A percentile compares a stretch with the other conserved stretches of the same genome.
Conservation (phyloP, 2,113 vertebrate species). For the Hymenochirus boettgeri region DNA sequence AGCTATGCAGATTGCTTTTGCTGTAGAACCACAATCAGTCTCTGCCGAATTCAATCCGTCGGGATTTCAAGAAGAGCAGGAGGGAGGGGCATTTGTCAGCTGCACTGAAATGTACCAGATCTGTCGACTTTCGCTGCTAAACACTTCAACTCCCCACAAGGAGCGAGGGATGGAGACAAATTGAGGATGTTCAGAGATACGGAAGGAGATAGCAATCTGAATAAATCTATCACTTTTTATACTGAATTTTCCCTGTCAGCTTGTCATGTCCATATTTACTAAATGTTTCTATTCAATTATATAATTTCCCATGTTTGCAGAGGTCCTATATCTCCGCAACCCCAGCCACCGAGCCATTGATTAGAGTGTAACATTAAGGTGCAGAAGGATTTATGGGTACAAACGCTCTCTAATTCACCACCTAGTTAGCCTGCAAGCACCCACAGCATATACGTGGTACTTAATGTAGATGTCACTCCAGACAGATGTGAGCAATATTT, state of each 20-base stretch:
- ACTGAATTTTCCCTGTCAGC: background rate
- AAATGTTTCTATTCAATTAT: background rate
- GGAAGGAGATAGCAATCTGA: background rate
- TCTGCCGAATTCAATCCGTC: too few relatives aligned
- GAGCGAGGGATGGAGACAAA: background rate
- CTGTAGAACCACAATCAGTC: too few relatives aligned
- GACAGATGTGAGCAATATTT: slow-evolving; percentile 13
- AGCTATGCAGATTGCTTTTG: too few relatives aligned
- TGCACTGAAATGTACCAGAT: background rate
- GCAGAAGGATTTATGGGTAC: slow-evolving; percentile 6
- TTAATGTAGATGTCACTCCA: slow-evolving; percentile 7
- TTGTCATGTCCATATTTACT: background rate
- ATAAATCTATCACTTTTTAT: background rate
- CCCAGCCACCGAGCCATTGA: slow-evolving; percentile 7
- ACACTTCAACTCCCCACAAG: background rate
- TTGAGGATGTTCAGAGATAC: background rate
- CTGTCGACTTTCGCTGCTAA: background rate
- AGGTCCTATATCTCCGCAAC: background rate
- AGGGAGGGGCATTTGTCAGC: background rate
- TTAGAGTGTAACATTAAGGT: slow-evolving; percentile 4
- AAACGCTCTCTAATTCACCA: background rate
- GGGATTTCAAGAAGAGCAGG: too few relatives aligned
- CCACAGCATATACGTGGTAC: background rate
- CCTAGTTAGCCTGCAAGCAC: background rate
- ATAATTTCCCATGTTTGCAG: background rate